These are phyloP conservation scores for Salvelinus alpinus DNA, from an alignment of 2,113 vertebrate genomes.

Conservation along the genomic window DNA sequence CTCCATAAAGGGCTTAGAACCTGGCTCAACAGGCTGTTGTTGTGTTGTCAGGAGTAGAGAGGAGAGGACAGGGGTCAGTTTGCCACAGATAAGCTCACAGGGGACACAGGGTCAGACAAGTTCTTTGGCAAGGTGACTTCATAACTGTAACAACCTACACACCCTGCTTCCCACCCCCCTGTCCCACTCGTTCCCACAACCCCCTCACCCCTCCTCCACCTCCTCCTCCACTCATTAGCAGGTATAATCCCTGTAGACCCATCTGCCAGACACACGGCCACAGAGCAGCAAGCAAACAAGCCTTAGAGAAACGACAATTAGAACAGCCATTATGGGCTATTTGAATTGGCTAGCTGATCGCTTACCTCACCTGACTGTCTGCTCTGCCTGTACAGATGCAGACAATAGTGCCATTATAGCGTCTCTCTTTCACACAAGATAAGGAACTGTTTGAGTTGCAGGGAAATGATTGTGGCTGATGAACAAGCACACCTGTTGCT, in stretches of 20 bases:
- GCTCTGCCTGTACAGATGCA: constrained; percentile 28
- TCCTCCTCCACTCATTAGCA: constrained; percentile 57
- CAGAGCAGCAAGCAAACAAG: constrained; percentile 62
- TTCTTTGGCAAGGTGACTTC: constrained; percentile 11
- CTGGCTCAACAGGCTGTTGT: background rate
- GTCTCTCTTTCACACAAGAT: constrained; percentile 33
- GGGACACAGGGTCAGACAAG: background rate
- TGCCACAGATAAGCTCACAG: background rate
- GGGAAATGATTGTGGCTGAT: constrained; percentile 13
- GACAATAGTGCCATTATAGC: constrained; percentile 14
- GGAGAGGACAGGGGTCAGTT: background rate
- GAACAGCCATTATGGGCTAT: constrained; percentile 38
- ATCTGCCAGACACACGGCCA: constrained; percentile 60
- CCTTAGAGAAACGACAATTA: constrained; percentile 25
- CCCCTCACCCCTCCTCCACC: constrained; percentile 8
- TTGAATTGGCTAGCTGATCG: constrained; percentile 24
- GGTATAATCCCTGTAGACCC: constrained; percentile 66
- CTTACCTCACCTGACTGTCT: constrained; percentile 47
- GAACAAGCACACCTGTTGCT: constrained; percentile 23
- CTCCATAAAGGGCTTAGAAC: background rate
- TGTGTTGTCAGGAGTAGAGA: too few relatives aligned
- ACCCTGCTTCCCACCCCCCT: background rate
- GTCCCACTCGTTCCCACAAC: background rate
- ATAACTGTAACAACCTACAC: constrained; percentile 29
- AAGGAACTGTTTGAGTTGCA: constrained; percentile 13